phyloP scores from a whole-genome alignment of 2,797 vertebrate genomes.

The Mus spretus region DNA sequence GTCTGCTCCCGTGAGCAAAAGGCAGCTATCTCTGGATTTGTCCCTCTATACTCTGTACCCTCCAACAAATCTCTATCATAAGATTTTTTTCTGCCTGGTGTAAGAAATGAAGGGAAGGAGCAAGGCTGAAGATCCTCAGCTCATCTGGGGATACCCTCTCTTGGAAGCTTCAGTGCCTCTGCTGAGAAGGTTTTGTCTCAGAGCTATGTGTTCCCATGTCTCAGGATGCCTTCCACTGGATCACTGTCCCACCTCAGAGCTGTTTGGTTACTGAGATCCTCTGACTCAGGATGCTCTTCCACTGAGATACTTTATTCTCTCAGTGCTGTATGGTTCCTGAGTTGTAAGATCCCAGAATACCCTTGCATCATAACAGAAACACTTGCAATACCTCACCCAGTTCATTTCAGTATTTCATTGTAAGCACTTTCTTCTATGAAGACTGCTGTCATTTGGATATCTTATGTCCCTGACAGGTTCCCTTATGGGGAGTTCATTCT shows the following conservation, averaged over 20 bases:
- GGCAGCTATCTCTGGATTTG: too few relatives aligned
- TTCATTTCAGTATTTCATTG: not conserved
- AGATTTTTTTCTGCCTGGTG: too few relatives aligned
- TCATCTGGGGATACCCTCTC: not conserved
- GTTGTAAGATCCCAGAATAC: not conserved
- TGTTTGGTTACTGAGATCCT: not conserved
- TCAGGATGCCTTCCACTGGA: not conserved
- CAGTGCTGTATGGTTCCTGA: not conserved
- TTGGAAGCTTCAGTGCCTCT: not conserved
- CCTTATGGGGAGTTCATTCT: not conserved
- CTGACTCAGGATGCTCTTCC: not conserved
- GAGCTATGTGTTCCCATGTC: not conserved
- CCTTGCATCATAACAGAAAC: not conserved
- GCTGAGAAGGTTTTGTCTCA: not conserved
- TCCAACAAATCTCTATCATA: too few relatives aligned
- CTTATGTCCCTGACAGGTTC: not conserved
- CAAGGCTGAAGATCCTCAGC: too few relatives aligned
- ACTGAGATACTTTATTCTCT: not conserved
- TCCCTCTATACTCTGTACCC: too few relatives aligned
- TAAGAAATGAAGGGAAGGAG: too few relatives aligned
- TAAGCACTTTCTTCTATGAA: not conserved
- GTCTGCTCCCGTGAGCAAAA: too few relatives aligned
- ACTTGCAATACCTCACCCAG: not conserved
- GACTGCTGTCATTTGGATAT: not conserved
- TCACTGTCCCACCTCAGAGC: not conserved